These are phyloP conservation scores for Pipa parva DNA, from an alignment of 2,113 vertebrate genomes.

Conservation along the genomic window DNA sequence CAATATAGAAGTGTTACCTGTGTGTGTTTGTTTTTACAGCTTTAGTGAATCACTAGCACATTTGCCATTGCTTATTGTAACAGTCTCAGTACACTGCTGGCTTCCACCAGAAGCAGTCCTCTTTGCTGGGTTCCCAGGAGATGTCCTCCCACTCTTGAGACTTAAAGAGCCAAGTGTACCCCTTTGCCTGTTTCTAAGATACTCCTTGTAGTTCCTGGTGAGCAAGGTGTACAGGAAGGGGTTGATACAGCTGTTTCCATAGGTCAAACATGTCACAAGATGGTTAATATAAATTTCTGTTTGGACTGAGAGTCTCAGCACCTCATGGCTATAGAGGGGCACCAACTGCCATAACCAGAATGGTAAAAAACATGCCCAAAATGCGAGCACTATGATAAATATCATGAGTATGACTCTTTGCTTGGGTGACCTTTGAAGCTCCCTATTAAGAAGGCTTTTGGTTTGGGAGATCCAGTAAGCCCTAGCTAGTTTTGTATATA, in stretches of 20 bases:
- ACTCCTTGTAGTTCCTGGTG: slow-evolving; percentile 52
- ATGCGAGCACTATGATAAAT: slow-evolving; percentile 71
- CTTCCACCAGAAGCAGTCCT: background rate
- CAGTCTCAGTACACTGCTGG: slow-evolving; percentile 12
- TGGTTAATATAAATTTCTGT: slow-evolving; percentile 75
- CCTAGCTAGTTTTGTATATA: slow-evolving; percentile 68
- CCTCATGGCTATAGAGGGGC: slow-evolving; percentile 69
- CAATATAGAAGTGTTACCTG: background rate
- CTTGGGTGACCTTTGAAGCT: slow-evolving; percentile 62
- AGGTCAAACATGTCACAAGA: slow-evolving; percentile 73
- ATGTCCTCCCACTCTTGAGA: slow-evolving; percentile 5
- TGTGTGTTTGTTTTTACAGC: background rate
- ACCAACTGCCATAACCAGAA: slow-evolving; percentile 82
- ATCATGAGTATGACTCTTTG: slow-evolving; percentile 75
- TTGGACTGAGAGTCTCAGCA: slow-evolving; percentile 63
- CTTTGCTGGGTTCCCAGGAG: slow-evolving; percentile 3
- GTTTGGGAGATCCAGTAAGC: slow-evolving; percentile 79
- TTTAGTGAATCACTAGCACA: background rate
- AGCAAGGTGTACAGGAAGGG: slow-evolving; percentile 79
- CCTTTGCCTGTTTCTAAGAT: slow-evolving; percentile 30
- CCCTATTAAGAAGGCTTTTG: slow-evolving; percentile 58
- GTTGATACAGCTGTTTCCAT: slow-evolving; percentile 77
- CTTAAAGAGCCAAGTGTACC: slow-evolving; percentile 20
- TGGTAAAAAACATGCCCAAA: slow-evolving; percentile 79
- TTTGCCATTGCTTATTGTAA: slow-evolving; percentile 3